Base-by-base conservation (phyloP, 2,797 vertebrate genomes). In the Pampus argenteus region DNA sequence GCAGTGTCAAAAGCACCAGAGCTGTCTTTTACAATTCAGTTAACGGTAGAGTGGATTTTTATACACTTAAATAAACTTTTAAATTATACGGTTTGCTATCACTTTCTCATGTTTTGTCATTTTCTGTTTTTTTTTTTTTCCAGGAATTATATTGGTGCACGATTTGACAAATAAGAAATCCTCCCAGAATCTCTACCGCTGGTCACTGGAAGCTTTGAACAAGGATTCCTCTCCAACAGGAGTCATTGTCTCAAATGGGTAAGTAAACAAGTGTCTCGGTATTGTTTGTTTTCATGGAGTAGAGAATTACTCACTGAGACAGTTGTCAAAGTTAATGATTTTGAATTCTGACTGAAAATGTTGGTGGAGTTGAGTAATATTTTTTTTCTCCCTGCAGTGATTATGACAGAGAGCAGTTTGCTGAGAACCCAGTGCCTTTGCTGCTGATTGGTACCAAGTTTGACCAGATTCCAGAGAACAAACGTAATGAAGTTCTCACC, bases 161-260 rank as follows among this genome's bases (percentile, higher is more conserved):
- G 98, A 99, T 89, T 93, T 99, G 93, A 99, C 98, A 64, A 99
- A 99, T 90, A 99, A 99, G 88, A 99, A 99, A 83, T 99, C 98
- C 34, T 98, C 97, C 4, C 98, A 99, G 92, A 99, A 99, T 89
- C 94, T 99, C 61, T 96, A 97, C 87, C 96, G 98, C 29, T 99
- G 98, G 98, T 97, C 96, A 47, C 76, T 97, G 50, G 98, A 99
- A 93, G 97, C 95, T 47, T 91, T 99, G 79, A 99, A 96, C 91
- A 97, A 94, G 87, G 98, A 99, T 78, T 94, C 94, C 0, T 95
- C 95, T 71, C 98, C 97, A 50, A 98, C 96, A 7, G 97, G 97
- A 58, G 96, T 99, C 63, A 96, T 99, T 0, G 96, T 99, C 60
- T 98, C 97, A 62, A 99, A 98, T 7, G 98, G 98, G 98, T 98